Evolutionary conservation across 2,888 invertebrate genomes (phyloP), one percentile per base, ranked within the genome.

Genomic region (Perizoma affinitatum): DNA sequence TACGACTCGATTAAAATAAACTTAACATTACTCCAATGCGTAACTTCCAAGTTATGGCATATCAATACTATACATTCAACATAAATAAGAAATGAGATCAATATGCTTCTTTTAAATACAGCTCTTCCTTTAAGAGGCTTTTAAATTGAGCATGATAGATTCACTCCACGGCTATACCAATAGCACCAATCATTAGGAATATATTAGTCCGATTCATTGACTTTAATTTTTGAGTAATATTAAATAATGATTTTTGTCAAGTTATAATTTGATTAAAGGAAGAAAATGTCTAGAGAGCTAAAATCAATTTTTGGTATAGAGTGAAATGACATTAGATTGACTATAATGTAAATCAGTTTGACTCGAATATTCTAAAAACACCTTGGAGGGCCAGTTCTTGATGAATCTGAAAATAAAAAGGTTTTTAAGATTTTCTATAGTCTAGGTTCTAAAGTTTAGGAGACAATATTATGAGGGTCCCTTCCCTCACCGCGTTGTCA

Each of bases 81-180:
- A 86, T 88, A 87, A 87, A 88, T 87, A 84, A 84, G 78, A 84
- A 81, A 88, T 90, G 90, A 90, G 90, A 90, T 90, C 90, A 90
- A 86, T 85, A 86, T 84, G 84, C 78, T 82, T 75, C 67, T 74
- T 77, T 73, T 64, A 62, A 69, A 66, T 61, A 57, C 40, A 61
- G 46, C 63, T 61, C 61, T 63, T 56, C 47, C 48, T 43, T n/a
- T 41, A 54, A 44, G 54, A 56, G 61, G 61, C 54, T 62, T 54
- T 54, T 65, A 53, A 54, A 40, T 59, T 60, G 57, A 63, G 63
- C 63, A 55, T 58, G 58, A 54, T 55, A 54, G 62, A 58, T 58
- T 59, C 51, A 64, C 58, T 65, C 51, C 55, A 53, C 41, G 63
- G 63, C 65, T 66, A 58, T 58, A 62, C 55, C 63, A 64, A 57